These are phyloP conservation scores for Drosophila novamexicana DNA, from an alignment of 1,140 invertebrate species.

Conservation along the genomic window DNA sequence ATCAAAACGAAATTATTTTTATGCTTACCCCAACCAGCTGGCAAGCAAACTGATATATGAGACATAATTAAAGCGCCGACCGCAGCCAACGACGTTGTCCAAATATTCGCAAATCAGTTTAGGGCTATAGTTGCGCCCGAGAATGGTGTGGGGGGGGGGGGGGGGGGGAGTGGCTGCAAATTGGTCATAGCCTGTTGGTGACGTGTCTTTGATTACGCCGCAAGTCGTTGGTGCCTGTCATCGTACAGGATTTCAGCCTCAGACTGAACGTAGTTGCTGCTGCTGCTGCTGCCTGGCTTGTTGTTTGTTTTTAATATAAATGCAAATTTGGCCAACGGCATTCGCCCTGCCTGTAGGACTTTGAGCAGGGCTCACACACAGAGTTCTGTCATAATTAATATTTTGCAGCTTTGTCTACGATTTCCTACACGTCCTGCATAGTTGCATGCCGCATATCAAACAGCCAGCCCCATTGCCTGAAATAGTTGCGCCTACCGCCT, in stretches of 20 bases:
- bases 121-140: constrained; percentile 55
- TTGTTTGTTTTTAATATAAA: constrained; percentile 83
- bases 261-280: constrained; percentile 13
- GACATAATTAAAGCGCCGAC: constrained; percentile 80
- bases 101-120: constrained; percentile 67
- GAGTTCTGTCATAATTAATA: constrained; percentile 78
- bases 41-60: constrained; percentile 77
- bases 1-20: constrained; percentile 84
- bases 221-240: constrained; percentile 75
- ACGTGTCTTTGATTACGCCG: constrained; percentile 80
- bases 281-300: constrained; percentile 42
- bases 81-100: constrained; percentile 34
- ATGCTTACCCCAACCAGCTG: constrained; percentile 51
- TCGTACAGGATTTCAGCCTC: constrained; percentile 42
- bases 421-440: constrained; percentile 54
- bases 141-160: background rate
- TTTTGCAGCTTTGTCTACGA: constrained; percentile 71
- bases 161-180: constrained; percentile 53
- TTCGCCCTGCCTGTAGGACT: constrained; percentile 36
- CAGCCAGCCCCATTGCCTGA: constrained; percentile 22
- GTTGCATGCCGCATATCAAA: constrained; percentile 70
- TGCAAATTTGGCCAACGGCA: constrained; percentile 78
- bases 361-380: constrained; percentile 16
- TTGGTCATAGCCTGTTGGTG: constrained; percentile 77
- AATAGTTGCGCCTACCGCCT: constrained; percentile 48